Percentiles rank a stretch among this genome's conserved stretches.
Evolutionary conservation across 2,888 invertebrate genomes (phyloP).

Genomic region (Vesta saturnalis): DNA sequence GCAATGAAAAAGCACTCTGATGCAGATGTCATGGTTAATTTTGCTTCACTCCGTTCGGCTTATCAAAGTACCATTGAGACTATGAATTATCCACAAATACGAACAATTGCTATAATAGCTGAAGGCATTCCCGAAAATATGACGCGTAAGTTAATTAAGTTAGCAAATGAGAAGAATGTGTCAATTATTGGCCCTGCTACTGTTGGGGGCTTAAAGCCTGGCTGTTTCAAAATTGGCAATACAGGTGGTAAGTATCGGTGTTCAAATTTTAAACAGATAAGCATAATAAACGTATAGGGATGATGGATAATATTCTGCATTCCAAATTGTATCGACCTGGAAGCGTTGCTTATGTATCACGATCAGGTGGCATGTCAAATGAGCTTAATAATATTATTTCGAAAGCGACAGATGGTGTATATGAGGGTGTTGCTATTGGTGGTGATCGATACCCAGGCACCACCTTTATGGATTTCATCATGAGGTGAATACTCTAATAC

Average conservation of each 20-base stretch:
- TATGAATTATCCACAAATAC: conserved; percentile 91
- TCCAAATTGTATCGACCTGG: conserved; percentile 97
- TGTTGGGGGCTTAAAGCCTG: conserved; percentile 98
- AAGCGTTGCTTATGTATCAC: conserved; percentile 97
- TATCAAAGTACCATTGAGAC: conserved; percentile 97
- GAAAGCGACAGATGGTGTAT: conserved; percentile 95
- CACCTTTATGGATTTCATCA: conserved; percentile 96
- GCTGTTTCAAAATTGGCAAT: conserved; percentile 99
- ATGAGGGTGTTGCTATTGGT: conserved; percentile 97
- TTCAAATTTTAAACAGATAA: background rate
- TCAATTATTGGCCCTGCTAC: conserved; percentile 80
- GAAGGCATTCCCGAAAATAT: conserved; percentile 99
- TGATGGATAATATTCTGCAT: conserved; percentile 99
- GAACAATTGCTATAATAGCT: conserved; percentile 97
- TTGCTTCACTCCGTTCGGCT: conserved; percentile 96
- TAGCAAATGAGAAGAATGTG: conserved; percentile 79
- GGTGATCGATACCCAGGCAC: conserved; percentile 98
- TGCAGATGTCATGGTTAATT: conserved; percentile 95
- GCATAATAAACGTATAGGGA: conserved; percentile 57
- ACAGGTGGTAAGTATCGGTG: conserved; percentile 80
- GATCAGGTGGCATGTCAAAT: conserved; percentile 99
- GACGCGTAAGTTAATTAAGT: conserved; percentile 90
- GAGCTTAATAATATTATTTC: conserved; percentile 98
- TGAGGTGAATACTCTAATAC: conserved; percentile 70
- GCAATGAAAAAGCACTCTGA: conserved; percentile 95